Percentiles rank a stretch among this genome's conserved stretches.
These are phyloP conservation scores for Chlamydotis undulata DNA, from an alignment of 2,113 vertebrate genomes.

Conservation along the genomic window DNA sequence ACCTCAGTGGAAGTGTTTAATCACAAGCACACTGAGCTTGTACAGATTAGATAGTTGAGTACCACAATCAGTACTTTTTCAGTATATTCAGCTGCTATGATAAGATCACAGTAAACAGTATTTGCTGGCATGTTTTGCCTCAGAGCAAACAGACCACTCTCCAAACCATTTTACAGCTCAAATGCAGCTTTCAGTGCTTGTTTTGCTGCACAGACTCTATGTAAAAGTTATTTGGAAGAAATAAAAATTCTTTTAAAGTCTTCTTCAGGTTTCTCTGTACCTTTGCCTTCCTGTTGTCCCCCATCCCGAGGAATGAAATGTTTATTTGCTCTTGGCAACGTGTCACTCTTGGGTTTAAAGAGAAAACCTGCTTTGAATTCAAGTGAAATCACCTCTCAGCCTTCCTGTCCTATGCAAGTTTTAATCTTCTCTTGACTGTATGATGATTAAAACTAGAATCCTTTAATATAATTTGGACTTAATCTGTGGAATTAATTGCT, in stretches of 20 bases:
- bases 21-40: background rate
- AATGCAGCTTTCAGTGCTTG: background rate
- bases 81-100: background rate
- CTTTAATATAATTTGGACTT: background rate
- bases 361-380: background rate
- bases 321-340: background rate
- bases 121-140: background rate
- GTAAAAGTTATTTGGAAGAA: background rate
- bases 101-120: background rate
- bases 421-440: background rate
- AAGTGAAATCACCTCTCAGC: background rate
- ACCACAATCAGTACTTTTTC: background rate
- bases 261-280: background rate
- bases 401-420: background rate
- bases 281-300: background rate
- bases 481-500: background rate
- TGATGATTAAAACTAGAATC: background rate
- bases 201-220: background rate
- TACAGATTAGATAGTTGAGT: background rate
- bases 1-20: background rate
- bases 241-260: background rate
- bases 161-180: background rate
- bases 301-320: fast-evolving
- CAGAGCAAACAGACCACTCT: background rate
- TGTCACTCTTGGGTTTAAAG: background rate